Base-by-base conservation (phyloP, 2,888 invertebrate genomes). In the Pherbina coryleti region DNA sequence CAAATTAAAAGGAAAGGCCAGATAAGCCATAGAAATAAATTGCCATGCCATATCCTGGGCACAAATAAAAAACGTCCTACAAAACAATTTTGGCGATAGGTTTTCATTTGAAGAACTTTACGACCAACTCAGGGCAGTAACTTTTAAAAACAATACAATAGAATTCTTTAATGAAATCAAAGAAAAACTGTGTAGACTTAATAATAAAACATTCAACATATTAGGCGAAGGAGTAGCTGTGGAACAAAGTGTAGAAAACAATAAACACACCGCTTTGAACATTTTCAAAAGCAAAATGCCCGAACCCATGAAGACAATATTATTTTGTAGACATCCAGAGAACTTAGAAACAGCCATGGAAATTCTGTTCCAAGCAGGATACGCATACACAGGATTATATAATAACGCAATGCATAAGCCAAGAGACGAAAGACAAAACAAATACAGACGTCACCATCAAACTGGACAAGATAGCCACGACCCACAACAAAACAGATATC, bases 271-370 rank as follows among this genome's bases (percentile, higher is more conserved):
- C 11, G 82, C 83, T 3, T 69, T 82, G 3, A 78, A 80, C 60
- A 78, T 80, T 25, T 81, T 82, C 44, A 79, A 78, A 78, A 71
- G 70, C 22, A 81, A 82, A 79, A 78, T 82, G 5, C 81, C 81
- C 22, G 80, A 82, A 51, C 81, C 82, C 4, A 81, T 81, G 79
- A 76, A 76, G 37, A 72, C 79, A 14, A 78, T 81, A 51, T 34
- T 81, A 34, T 72, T 74, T 44, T 81, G 76, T 44, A 70, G 81
- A 74, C 77, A 81, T 44, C 80, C 81, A 3, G 72, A 73, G 17
- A 72, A 73, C 1, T 49, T 82, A 9, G 81, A 80, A 73, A 25
- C 73, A 53, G 82, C 80, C 3, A 79, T 80, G 76, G 74, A 80
- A 22, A 82, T 79, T 17, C 55, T 76, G 83, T 83, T 76, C 31